Base-by-base conservation (phyloP, 2,888 invertebrate genomes). In the Philonicus albiceps region DNA sequence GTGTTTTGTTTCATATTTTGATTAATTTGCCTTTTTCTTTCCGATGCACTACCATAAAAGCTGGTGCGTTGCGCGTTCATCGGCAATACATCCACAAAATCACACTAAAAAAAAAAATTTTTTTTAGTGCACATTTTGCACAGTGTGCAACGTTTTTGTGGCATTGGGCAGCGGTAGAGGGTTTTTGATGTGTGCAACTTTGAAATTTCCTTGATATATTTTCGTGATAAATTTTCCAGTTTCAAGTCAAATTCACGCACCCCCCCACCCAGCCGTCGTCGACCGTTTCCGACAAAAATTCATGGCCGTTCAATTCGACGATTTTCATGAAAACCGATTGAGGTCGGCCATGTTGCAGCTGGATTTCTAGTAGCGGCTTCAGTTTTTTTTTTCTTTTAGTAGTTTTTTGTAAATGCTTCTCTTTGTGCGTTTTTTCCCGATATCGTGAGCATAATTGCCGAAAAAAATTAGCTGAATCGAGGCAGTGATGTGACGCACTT, bases 191-290 rank as follows among this genome's bases (percentile, higher is more conserved):
- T 84, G 73, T 84, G 84, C 31, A n/a, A 8, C 81, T 84, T 73
- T 84, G 73, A 73, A 43, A 73, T 84, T 84, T 84, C 84, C 84
- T 84, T 84, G 84, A 84, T 84, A 84, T 84, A 84, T 84, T 84
- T 83, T 84, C 84, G 84, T 84, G 84, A 84, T 84, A 84, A 84
- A 43, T 84, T 72, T 84, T 84, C 84, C 84, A 84, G 73, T 84
- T 84, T 84, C 40, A 49, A 84, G 43, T 84, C 73, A 84, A 84
- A 84, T 73, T 84, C 30, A 27, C 34, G 6, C 84, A 27, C 27
- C 13, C 13, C 53, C 22, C 64, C 27, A 8, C 22, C 8, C 73
- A 0, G 6, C 55, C 27, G 27, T 4, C 49, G 22, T 43, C 27
- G 27, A 40, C 30, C 22, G 31, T 13, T 73, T 72, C 84, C 84